Evolutionary conservation across 2,888 invertebrate genomes (phyloP).

Genomic region (Eristalis pertinax): DNA sequence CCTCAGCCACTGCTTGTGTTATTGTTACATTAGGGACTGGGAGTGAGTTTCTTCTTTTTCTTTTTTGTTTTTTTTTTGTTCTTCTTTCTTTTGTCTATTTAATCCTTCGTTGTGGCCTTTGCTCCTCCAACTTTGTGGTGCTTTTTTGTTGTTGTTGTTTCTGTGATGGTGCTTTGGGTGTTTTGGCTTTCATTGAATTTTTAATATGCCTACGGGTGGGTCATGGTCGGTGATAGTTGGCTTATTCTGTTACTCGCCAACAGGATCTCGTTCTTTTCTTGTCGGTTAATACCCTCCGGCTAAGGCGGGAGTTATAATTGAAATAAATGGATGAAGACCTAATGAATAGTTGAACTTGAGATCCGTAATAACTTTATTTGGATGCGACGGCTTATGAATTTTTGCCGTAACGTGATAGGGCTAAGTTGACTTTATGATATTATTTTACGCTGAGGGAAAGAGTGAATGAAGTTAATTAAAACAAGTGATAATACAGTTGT

Average conservation of each 20-base stretch:
- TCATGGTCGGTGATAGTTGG: slow-evolving; percentile 61
- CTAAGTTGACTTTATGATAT: not conserved
- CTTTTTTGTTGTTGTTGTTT: slow-evolving; percentile 33
- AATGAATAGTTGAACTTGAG: slow-evolving; percentile 69
- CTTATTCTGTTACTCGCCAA: slow-evolving; percentile 17
- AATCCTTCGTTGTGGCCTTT: not conserved
- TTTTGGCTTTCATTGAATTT: slow-evolving; percentile 64
- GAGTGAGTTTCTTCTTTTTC: slow-evolving; percentile 21
- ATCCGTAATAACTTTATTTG: slow-evolving; percentile 45
- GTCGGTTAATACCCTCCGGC: slow-evolving; percentile 49
- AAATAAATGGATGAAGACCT: slow-evolving; percentile 61
- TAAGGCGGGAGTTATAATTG: slow-evolving; percentile 42
- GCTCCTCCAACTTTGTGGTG: slow-evolving; percentile 3
- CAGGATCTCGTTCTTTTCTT: slow-evolving; percentile 32
- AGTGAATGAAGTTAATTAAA: slow-evolving; percentile 3
- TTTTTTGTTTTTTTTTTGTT: no score
- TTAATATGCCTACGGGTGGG: slow-evolving; percentile 68
- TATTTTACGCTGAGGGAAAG: not conserved
- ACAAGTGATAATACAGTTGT: not conserved
- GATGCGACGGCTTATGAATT: slow-evolving; percentile 34
- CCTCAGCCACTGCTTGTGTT: slow-evolving; percentile 44
- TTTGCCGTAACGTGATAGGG: slow-evolving; percentile 35
- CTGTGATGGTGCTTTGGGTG: slow-evolving; percentile 20
- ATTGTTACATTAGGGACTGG: slow-evolving; percentile 63
- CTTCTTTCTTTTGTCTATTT: not conserved